These are phyloP conservation scores for Stegodyphus dumicola DNA, from an alignment of 1,140 invertebrate genomes.

Conservation along the genomic window DNA sequence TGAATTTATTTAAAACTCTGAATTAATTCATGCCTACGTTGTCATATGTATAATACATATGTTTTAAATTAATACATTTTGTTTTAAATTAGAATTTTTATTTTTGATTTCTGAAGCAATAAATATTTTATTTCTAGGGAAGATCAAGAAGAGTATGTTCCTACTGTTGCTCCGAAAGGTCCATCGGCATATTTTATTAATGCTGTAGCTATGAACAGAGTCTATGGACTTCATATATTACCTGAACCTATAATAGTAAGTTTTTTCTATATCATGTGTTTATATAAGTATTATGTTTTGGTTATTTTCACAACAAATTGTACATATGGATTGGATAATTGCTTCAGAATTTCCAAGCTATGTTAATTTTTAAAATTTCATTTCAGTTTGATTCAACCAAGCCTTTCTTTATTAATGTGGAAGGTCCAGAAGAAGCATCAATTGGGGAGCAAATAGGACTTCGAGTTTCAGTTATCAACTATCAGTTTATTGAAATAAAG, in stretches of 20 bases:
- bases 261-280: slow-evolving; percentile 10
- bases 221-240: slow-evolving; percentile 69
- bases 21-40: too few species aligned
- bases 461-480: slow-evolving; percentile 72
- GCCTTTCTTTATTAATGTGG: slow-evolving; percentile 73
- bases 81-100: too few species aligned
- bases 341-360: too few species aligned
- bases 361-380: background rate
- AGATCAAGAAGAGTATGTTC: slow-evolving; percentile 66
- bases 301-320: too few species aligned
- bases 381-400: slow-evolving; percentile 70
- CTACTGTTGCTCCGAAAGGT: slow-evolving; percentile 66
- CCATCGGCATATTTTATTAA: slow-evolving; percentile 69
- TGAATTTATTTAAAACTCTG: too few species aligned
- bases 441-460: slow-evolving; percentile 75
- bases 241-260: slow-evolving; percentile 67
- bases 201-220: slow-evolving; percentile 70
- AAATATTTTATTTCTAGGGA: slow-evolving; percentile 8
- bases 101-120: background rate
- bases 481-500: slow-evolving; percentile 68
- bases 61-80: too few species aligned
- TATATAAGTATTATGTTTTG: background rate
- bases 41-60: too few species aligned
- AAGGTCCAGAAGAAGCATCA: slow-evolving; percentile 70
- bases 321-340: too few species aligned